Evolutionary conservation across 1,140 invertebrate species (phyloP), one percentile per base, ranked within the genome.

Genomic region (Zaprionus davidi): DNA sequence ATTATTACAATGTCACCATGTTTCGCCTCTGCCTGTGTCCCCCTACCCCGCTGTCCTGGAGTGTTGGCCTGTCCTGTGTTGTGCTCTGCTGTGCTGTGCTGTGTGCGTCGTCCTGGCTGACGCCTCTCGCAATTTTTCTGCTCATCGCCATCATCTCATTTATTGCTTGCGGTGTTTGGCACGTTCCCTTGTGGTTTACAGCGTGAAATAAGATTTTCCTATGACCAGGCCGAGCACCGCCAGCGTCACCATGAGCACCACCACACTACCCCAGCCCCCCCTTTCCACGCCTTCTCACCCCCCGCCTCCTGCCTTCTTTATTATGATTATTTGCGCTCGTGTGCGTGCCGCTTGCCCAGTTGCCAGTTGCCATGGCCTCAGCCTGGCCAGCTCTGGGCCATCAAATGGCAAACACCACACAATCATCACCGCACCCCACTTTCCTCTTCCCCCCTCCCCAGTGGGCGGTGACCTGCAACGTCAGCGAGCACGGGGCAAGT

Each of bases 1-100:
- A 88, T 88, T 88, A 88, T 88, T 88, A 88, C 84, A 88, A 88
- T 88, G 84, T 88, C 84, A 88, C 84, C 85, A 88, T 88, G 84
- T 88, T 87, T 86, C 83, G 83, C 77, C 74, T 51, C 49, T 31
- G 53, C 58, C 26, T 1, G 31, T 20, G 15, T 20, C 38, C 13
- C 5, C 41, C 41, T 11, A 2, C 2, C 41, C n/a, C 15, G n/a
- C 41, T 9, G 6, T 76, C 59, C 31, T 38, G 60, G 9, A 3
- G 31, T 11, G 31, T 11, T 34, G 31, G 31, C 9, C 65, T 59
- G 60, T 66, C 73, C 17, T 46, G 5, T 17, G 5, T 62, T 55
- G 59, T 66, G 64, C 17, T 46, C 1, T 15, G n/a, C 26, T 58
- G 20, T 26, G 12, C 51, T 20, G 44, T 20, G 1, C 20, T 20